Evolutionary conservation across 1,140 invertebrate genomes (phyloP), one percentile per base, ranked within the genome.

Genomic region (Panagrolaimus sp.): DNA sequence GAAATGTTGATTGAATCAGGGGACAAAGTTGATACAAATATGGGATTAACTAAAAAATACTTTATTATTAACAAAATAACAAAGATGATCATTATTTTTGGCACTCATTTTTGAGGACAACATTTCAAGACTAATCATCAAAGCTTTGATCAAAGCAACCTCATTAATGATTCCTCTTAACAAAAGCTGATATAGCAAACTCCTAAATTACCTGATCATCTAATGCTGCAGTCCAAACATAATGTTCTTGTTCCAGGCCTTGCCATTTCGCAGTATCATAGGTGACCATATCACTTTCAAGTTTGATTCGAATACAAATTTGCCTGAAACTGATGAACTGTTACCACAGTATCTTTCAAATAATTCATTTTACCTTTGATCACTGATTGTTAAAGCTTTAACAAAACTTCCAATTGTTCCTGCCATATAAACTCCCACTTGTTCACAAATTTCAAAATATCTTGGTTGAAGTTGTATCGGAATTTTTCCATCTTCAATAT

Each of bases 391-490:
- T 43, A 72, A 55, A 9, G 45, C 68, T 21, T 24, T 52, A 0
- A 72, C n/a, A 65, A 72, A 72, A 12, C 70, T 70, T 43, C 73
- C 65, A 24, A 73, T 47, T 14, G 72, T 73, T 9, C 24, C 43
- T 12, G 63, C 63, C 26, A 73, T 58, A 17, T 48, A 58, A 15
- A 17, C 43, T 7, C 45, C 62, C 4, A 73, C 28, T 73, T 73
- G 69, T 65, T 73, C 72, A 52, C 72, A 73, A 12, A 68, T 28
- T 71, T 73, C 72, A 44, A 73, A 73, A 28, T 63, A 73, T 38
- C 69, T 28, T 32, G 72, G 67, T 32, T 73, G 72, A 24, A 73
- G 48, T 9, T 64, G 46, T 9, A 52, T 46, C 0, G 71, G 72
- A 58, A 75, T 67, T 73, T 73, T 73, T 17, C 72, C 72, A 1